Conservation (phyloP, 2,888 invertebrate genomes). For the Trisateles emortualis region DNA sequence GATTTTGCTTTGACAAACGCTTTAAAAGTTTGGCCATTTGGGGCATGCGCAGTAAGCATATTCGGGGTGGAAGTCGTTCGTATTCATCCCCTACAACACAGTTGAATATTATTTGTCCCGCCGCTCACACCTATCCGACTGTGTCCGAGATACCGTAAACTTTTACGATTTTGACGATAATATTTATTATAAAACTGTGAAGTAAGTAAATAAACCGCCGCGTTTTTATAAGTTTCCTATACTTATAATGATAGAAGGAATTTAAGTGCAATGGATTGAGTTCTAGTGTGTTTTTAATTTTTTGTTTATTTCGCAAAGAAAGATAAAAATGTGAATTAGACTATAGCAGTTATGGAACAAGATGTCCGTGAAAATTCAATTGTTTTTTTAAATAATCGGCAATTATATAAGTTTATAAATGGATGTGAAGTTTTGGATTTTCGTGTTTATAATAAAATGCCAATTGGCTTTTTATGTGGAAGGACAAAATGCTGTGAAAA, state of each 20-base stretch:
- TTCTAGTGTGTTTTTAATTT: conserved; percentile 5
- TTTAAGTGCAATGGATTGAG: conserved; percentile 18
- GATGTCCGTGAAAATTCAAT: conserved; percentile 59
- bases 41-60: conserved; percentile 67
- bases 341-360: conserved; percentile 75
- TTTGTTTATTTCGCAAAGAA: conserved; percentile 8
- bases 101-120: conserved; percentile 57
- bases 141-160: conserved; percentile 47
- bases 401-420: conserved; percentile 72
- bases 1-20: conserved; percentile 17
- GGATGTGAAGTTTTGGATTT: conserved; percentile 80
- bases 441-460: conserved; percentile 64
- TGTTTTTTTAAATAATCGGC: conserved; percentile 65
- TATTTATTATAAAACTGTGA: conserved; percentile 3
- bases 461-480: conserved; percentile 61
- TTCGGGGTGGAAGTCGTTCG: conserved; percentile 49
- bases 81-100: conserved; percentile 69
- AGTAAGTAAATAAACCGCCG: too few species aligned
- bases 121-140: conserved; percentile 48
- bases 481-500: conserved; percentile 64
- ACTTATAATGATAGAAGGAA: not conserved
- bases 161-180: conserved; percentile 56
- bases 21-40: conserved; percentile 53
- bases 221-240: not conserved
- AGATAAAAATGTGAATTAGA: conserved; percentile 28